These are phyloP conservation scores for Phacellophora camtschatica DNA, from an alignment of 30 jellyfish, hydroid and myxozoan genomes.

Conservation along the genomic window DNA sequence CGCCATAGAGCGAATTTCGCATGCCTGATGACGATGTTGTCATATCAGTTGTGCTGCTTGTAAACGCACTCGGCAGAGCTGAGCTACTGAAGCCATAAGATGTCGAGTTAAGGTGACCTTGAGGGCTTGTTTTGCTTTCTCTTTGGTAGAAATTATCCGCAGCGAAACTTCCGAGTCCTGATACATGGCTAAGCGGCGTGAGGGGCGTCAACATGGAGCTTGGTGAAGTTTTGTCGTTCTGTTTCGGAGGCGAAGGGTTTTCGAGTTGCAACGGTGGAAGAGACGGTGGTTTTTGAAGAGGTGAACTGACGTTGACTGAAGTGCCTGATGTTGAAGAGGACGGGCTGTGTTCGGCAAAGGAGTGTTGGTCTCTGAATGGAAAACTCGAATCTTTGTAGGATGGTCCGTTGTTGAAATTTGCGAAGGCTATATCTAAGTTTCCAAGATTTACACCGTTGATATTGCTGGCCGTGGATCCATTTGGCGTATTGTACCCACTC, in stretches of 20 bases:
- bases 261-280: conserved; percentile 89
- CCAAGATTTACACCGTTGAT: conserved; percentile 40
- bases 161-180: conserved; percentile 86
- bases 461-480: conserved; percentile 44
- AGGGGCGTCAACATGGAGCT: conserved; percentile 93
- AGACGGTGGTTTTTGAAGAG: conserved; percentile 71
- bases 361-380: conserved; percentile 67
- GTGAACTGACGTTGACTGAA: conserved; percentile 39
- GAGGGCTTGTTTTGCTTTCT: conserved; percentile 90
- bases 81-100: conserved; percentile 24
- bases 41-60: conserved; percentile 50
- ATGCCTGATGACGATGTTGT: conserved; percentile 33
- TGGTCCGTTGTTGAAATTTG: conserved; percentile 57
- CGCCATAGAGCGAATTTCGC: conserved; percentile 78
- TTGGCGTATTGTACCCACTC: conserved; percentile 26
- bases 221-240: conserved; percentile 95
- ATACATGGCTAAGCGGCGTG: conserved; percentile 91
- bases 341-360: conserved; percentile 71
- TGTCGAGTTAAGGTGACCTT: conserved; percentile 52
- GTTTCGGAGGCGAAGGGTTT: conserved; percentile 67
- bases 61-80: conserved; percentile 52
- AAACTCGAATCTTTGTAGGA: conserved; percentile 54
- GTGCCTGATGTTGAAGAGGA: conserved; percentile 36
- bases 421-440: conserved; percentile 58
- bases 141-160: conserved; percentile 73